Evolutionary conservation across 1,140 invertebrate species (phyloP), one percentile per base, ranked within the genome.

Genomic region (Drosophila cardini): DNA sequence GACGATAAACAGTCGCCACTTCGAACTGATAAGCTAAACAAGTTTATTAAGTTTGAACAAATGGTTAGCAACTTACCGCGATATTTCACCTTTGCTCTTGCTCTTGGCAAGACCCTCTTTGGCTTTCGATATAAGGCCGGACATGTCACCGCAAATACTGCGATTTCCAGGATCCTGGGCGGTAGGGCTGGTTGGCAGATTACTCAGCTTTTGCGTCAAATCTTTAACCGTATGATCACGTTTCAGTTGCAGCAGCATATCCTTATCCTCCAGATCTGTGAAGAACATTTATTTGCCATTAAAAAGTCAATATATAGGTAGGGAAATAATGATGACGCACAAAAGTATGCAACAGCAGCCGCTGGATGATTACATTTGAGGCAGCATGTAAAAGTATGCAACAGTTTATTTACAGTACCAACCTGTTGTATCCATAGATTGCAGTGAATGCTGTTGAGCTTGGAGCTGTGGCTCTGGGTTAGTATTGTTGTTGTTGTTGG

Each of bases 71-170:
- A 73, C 90, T 83, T 61, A 92, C 91, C 91, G 90, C 55, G 91
- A 92, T 64, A 92, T 90, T 74, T 92, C 91, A 21, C 94, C 91
- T 93, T 96, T 94, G 78, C 96, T 95, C 93, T 96, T 96, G 48
- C 96, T 97, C 92, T 97, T 97, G 10, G 96, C 95, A 81, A 95
- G 94, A 86, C 97, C 97, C 93, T 98, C 97, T 93, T 98, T 98
- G 57, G 97, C 97, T 93, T 98, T 98, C 57, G 95, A 97, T 80
- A 98, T 97, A 63, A 98, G 94, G 32, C 97, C 97, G 69, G 95
- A 96, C 94, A 97, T 96, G 79, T 98, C 97, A 11, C 97, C 96
- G 30, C 90, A 87, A 63, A 96, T 95, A 26, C 84, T 68, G n/a
- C 95, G 76, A 80, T 92, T 93, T 21, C 58, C 76, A 6, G 62